A percentile compares a stretch with the other conserved stretches of the same genome.
These are phyloP conservation scores for Julus scandinavius DNA, from an alignment of 2,888 invertebrate genomes.

Conservation along the genomic window DNA sequence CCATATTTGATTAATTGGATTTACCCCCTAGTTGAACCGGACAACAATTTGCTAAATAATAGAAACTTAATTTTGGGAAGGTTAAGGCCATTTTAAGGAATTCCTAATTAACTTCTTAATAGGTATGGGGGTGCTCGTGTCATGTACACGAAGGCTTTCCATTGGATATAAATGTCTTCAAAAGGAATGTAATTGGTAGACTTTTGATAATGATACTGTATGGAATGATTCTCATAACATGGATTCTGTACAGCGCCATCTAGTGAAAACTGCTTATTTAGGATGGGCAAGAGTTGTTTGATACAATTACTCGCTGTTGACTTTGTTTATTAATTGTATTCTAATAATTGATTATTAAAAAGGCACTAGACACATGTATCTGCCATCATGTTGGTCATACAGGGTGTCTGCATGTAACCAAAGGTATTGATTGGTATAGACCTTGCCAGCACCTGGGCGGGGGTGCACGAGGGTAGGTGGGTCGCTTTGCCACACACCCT, in stretches of 20 bases:
- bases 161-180: too few relatives aligned
- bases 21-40: neutral
- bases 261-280: neutral
- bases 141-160: neutral
- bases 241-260: neutral
- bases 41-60: slow-evolving; percentile 40
- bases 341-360: neutral
- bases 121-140: slow-evolving; percentile 11
- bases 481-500: neutral
- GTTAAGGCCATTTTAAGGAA: slow-evolving; percentile 43
- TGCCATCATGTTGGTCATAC: neutral
- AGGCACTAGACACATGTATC: too few relatives aligned
- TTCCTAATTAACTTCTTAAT: slow-evolving; percentile 37
- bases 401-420: neutral
- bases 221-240: too few relatives aligned
- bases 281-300: neutral
- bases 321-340: neutral
- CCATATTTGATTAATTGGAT: slow-evolving; percentile 49
- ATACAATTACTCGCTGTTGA: neutral
- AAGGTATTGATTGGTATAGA: neutral
- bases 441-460: neutral
- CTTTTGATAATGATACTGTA: too few relatives aligned
- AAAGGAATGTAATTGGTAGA: too few relatives aligned
- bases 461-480: neutral
- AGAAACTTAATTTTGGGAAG: slow-evolving; percentile 46